Evolutionary conservation across 2,888 invertebrate genomes (phyloP), one percentile per base, ranked within the genome.

Genomic region (Phengaris alcon): DNA sequence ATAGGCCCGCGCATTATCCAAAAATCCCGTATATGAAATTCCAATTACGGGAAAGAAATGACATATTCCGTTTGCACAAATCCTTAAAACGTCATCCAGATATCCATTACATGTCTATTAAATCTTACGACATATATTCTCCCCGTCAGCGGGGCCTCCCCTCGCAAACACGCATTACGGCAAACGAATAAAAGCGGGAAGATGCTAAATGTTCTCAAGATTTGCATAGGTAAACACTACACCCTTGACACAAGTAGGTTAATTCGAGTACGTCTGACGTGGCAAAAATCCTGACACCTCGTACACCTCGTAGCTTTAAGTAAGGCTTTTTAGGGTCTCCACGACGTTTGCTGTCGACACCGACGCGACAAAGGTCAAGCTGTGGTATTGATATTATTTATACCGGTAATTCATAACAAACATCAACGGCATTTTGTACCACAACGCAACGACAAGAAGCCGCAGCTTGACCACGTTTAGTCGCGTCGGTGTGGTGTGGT

Each of bases 31-130:
- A 90, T 91, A 93, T 93, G 91, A 93, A 93, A 92, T 90, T 91
- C 89, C 90, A 91, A 92, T 93, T 88, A 84, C 84, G 85, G 86
- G 86, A 87, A 89, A 87, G 87, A 90, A 91, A 91, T 92, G 92
- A 91, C 93, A 91, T 92, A 92, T 92, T 93, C 90, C 90, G 93
- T 93, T 93, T 93, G 93, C 93, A 86, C 92, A 93, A 93, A 93
- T 93, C 93, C 93, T 93, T 93, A 93, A 93, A 93, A 90, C 89
- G 93, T 93, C 93, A 93, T 93, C 91, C 92, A 92, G 93, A 93
- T 93, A 93, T 93, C 93, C 92, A 93, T 93, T 93, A 93, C 93
- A 93, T 93, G 91, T 93, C 91, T 93, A 93, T 93, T 93, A 93
- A 93, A 93, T 93, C 93, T 93, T 90, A 93, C 92, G 93, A 93